Base-by-base conservation (phyloP, 2,888 invertebrate genomes). In the Parnassius apollo region DNA sequence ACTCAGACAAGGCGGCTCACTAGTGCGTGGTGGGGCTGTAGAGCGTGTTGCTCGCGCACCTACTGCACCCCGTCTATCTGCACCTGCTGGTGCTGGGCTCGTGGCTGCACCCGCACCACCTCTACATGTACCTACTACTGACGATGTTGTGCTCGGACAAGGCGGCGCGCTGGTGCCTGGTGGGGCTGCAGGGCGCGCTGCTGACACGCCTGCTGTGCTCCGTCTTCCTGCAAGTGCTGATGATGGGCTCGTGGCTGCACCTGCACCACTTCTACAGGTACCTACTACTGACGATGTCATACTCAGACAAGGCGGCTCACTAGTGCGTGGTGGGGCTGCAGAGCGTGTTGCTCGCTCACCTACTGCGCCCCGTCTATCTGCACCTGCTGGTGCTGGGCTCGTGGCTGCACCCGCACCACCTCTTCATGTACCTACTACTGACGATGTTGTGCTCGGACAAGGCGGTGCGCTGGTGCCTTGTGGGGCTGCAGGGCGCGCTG, bases 271-370 rank as follows among this genome's bases (percentile, higher is more conserved):
- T 98, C 93, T 95, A 96, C 84, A 90, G 94, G 94, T n/a, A n/a
- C n/a, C n/a, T n/a, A n/a, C n/a, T n/a, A n/a, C n/a, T n/a, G n/a
- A 98, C 98, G 57, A 99, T 99, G 98, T 98, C 98, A 59, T 99
- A 98, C 85, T 98, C 98, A 67, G 98, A 99, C 93, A 99, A 99
- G 92, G 95, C 98, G 79, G 97, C 98, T 69, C 95, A 97, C 71
- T 98, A 98, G 98, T 98, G 98, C 92, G 96, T 98, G 66, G 93
- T 98, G 67, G 99, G 99, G 60, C 89, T 98, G 74, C 98, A 99
- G 91, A 98, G 98, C 61, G 96, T 98, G 70, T 93, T 99, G 68
- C 93, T 98, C 71, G 95, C 97, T 73, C 95, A 96, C 79, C 95
- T 98, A 82, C 90, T 99, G 68, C 95, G 96, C 77, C 98, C 98